phyloP scores from a whole-genome alignment of 2,888 invertebrate species.

The Ectemnius lituratus region DNA sequence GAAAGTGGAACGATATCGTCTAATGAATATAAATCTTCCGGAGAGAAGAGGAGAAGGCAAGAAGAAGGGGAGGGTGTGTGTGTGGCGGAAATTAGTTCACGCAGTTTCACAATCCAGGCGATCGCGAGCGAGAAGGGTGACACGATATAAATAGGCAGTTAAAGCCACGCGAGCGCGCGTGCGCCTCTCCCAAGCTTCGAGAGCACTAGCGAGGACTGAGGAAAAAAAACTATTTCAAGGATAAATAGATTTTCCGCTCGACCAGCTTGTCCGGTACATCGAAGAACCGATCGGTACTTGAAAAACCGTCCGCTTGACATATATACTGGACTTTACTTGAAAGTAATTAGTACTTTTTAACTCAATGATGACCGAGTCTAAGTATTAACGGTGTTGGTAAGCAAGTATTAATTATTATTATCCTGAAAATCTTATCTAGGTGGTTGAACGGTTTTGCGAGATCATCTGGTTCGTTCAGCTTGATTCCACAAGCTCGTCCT shows the following conservation, averaged over 20 bases:
- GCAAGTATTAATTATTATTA: constrained; percentile 16
- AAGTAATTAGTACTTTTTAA: too few species aligned
- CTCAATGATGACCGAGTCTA: too few species aligned
- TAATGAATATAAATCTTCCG: constrained; percentile 28
- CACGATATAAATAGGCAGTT: constrained; percentile 44
- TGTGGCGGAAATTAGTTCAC: constrained; percentile 31
- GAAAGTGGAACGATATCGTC: constrained; percentile 23
- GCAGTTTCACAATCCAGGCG: constrained; percentile 32
- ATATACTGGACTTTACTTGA: too few species aligned
- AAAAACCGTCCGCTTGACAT: too few species aligned
- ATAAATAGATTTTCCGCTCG: constrained; percentile 12
- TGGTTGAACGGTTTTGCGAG: neutral
- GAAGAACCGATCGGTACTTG: too few species aligned
- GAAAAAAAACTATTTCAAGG: constrained; percentile 35
- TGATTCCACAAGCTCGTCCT: neutral
- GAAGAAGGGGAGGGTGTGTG: too few species aligned
- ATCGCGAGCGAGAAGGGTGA: constrained; percentile 28
- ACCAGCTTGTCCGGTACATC: neutral
- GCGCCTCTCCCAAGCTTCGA: neutral
- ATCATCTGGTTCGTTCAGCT: constrained; percentile 13
- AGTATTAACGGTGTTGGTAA: too few species aligned
- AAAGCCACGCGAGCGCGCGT: constrained; percentile 17
- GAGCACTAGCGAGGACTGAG: neutral
- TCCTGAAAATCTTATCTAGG: neutral
- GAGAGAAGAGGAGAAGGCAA: neutral